Evolutionary conservation across 2,888 invertebrate genomes (phyloP).

Genomic region (Sarcophaga caerulescens): DNA sequence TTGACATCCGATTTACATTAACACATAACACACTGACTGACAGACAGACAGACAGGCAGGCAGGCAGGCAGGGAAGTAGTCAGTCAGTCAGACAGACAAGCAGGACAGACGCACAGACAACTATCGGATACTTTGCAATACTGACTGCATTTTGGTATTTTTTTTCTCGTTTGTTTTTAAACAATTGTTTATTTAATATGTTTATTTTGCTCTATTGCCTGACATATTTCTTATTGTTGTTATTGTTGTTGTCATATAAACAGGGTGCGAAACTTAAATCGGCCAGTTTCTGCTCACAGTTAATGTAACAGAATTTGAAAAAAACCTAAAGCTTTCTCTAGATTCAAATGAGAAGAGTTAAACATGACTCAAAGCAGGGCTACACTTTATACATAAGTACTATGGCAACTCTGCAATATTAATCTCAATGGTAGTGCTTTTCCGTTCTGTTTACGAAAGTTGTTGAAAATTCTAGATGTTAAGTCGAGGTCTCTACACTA

Average conservation of each 20-base stretch:
- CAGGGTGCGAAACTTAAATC: not conserved
- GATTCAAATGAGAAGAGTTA: too few species aligned
- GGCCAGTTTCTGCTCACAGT: not conserved
- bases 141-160: slow-evolving; percentile 36
- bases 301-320: too few species aligned
- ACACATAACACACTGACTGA: slow-evolving; percentile 65
- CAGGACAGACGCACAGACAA: slow-evolving; percentile 1
- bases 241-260: slow-evolving; percentile 32
- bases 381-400: too few species aligned
- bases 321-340: too few species aligned
- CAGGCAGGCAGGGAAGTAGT: slow-evolving; percentile 15
- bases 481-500: too few species aligned
- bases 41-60: slow-evolving; percentile 6
- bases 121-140: slow-evolving; percentile 44
- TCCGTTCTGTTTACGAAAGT: too few species aligned
- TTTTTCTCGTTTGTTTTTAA: not conserved
- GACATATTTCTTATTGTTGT: slow-evolving; percentile 29
- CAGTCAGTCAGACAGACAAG: slow-evolving; percentile 32
- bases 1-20: slow-evolving; percentile 81
- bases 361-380: too few species aligned
- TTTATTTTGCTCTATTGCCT: slow-evolving; percentile 38
- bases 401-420: too few species aligned
- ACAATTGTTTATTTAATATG: slow-evolving; percentile 45
- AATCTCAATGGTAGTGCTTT: too few species aligned
- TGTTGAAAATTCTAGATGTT: too few species aligned